phyloP scores from a whole-genome alignment of 2,113 vertebrate species.

The Epinephelus moara region DNA sequence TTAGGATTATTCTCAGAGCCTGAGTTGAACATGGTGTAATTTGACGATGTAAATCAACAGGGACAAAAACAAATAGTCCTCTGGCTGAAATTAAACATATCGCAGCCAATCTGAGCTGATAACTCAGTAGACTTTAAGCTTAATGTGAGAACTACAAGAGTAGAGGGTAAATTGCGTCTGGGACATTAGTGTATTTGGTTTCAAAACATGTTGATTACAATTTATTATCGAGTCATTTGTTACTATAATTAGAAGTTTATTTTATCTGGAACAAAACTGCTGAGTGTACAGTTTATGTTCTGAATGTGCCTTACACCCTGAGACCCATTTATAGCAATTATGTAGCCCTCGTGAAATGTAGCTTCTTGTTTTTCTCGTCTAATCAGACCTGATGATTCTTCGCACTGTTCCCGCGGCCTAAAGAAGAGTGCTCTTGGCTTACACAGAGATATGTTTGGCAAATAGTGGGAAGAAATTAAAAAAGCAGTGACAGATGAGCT shows the following conservation, averaged over 20 bases:
- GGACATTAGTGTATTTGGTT: slow-evolving; percentile 9
- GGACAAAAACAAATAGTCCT: slow-evolving; percentile 29
- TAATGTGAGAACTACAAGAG: slow-evolving; percentile 9
- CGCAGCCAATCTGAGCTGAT: slow-evolving; percentile 32
- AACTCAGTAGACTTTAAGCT: background rate
- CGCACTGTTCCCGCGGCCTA: slow-evolving; percentile 36
- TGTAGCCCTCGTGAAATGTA: slow-evolving; percentile 20
- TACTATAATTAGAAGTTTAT: slow-evolving; percentile 36
- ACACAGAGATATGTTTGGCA: slow-evolving; percentile 56
- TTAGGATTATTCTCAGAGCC: background rate
- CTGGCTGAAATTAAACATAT: slow-evolving; percentile 26
- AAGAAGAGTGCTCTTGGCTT: slow-evolving; percentile 58
- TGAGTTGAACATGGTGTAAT: slow-evolving; percentile 36
- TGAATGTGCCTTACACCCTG: slow-evolving; percentile 5
- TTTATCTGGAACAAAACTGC: slow-evolving; percentile 51
- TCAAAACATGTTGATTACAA: slow-evolving; percentile 66
- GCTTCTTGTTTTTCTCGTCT: slow-evolving; percentile 42
- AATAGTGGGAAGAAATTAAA: slow-evolving; percentile 41
- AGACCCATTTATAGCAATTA: slow-evolving; percentile 36
- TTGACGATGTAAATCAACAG: slow-evolving; percentile 27
- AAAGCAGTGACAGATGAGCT: slow-evolving; percentile 56
- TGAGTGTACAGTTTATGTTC: slow-evolving; percentile 17
- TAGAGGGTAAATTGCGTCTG: slow-evolving; percentile 18
- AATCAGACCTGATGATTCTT: slow-evolving; percentile 44
- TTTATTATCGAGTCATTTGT: slow-evolving; percentile 38